Base-by-base conservation (phyloP, 2,797 vertebrate species). In the Gobio occitaniae region DNA sequence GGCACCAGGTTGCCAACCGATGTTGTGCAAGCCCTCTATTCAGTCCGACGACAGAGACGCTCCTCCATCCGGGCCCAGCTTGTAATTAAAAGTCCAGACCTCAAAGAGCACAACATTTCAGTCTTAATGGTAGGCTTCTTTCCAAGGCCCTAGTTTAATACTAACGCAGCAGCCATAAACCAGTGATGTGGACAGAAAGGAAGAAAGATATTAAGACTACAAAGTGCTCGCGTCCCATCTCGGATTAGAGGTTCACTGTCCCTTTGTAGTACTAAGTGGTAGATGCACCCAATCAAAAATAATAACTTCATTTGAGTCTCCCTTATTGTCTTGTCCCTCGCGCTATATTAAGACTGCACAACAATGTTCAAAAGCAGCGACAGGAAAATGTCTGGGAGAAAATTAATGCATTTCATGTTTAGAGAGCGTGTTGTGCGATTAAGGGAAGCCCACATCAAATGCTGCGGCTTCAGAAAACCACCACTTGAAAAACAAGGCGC, bases 391-490 rank as follows among this genome's bases (percentile, higher is more conserved):
- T 91, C 87, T 84, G 91, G 92, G 88, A 78, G 63, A 91, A 93
- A 92, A 94, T 93, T 90, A 92, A 95, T 94, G 93, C 92, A 91
- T 89, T 92, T 94, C 92, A 92, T 95, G 94, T 95, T 94, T 91
- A 91, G 91, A 93, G 93, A 94, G 93, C 92, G 93, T 95, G 94
- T 95, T 93, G 93, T 93, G 94, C 94, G 95, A 95, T 95, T 94
- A 94, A 94, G 93, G 88, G 90, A 82, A 92, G 86, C 89, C 94
- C 94, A 95, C 94, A 95, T 95, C 93, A 95, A 95, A 95, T 89
- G 84, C 75, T 92, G 92, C 78, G 93, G 94, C 89, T 93, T 92
- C 61, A 88, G 89, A 93, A 94, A 94, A 95, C 93, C 93, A 92
- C 92, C 89, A 90, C 90, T 95, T 94, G 90, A 93, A 95, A 94